Evolutionary conservation across 2,888 invertebrate species (phyloP).

Genomic region (Drosophila prolongata): DNA sequence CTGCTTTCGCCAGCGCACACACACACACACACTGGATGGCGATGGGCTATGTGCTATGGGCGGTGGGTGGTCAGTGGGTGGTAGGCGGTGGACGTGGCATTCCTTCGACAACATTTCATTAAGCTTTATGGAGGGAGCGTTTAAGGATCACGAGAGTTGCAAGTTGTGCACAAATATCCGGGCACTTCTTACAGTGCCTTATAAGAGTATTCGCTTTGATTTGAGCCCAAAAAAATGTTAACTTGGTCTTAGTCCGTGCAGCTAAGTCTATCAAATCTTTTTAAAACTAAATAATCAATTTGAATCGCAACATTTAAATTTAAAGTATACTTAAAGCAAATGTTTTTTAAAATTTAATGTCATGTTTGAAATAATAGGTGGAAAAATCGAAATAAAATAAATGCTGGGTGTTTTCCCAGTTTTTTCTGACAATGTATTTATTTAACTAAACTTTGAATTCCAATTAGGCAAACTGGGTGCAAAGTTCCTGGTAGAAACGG

Average conservation of each 20-base stretch:
- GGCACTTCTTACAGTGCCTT: too few species aligned
- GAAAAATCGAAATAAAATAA: too few species aligned
- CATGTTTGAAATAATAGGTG: too few species aligned
- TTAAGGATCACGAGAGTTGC: slow-evolving; percentile 27
- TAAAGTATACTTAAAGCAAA: too few species aligned
- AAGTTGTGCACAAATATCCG: slow-evolving; percentile 1
- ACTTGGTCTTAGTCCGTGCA: too few species aligned
- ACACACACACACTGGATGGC: too few species aligned
- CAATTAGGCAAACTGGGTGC: slow-evolving; percentile 2
- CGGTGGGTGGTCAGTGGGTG: background rate
- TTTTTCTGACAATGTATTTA: background rate
- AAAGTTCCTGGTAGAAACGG: background rate
- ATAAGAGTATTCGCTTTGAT: too few species aligned
- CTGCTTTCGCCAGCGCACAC: slow-evolving; percentile 30
- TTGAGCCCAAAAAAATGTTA: too few species aligned
- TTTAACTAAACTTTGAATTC: background rate
- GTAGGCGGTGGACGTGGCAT: slow-evolving; percentile 26
- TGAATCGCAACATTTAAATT: too few species aligned
- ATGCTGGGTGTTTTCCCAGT: background rate
- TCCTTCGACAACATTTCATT: slow-evolving; percentile 46
- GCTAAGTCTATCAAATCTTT: too few species aligned
- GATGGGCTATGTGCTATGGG: background rate
- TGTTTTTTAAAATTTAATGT: too few species aligned
- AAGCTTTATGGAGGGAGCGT: slow-evolving; percentile 19
- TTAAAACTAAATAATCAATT: too few species aligned